These are phyloP conservation scores for Napeogenes sylphis DNA, from an alignment of 2,888 invertebrate genomes.

Conservation along the genomic window DNA sequence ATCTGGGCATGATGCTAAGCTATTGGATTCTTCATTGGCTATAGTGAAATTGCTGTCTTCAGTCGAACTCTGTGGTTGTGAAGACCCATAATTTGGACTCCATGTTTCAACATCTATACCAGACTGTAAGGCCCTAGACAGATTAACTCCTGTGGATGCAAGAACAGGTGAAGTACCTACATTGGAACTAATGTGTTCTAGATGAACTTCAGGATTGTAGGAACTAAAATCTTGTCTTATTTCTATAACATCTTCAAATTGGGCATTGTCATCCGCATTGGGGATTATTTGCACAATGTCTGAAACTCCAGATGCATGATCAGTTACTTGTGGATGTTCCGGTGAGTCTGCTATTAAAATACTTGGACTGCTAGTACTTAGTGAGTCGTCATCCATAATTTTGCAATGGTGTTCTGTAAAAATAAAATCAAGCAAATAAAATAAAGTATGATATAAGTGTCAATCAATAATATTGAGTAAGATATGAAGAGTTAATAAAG, in stretches of 20 bases:
- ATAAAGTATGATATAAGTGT: too few relatives aligned
- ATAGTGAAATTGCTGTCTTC: constrained; percentile 32
- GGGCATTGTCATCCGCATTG: constrained; percentile 1
- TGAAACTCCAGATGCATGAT: background rate
- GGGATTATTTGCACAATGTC: background rate
- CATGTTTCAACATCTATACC: constrained; percentile 18
- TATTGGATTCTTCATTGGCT: constrained; percentile 38
- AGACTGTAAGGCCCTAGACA: background rate
- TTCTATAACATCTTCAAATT: background rate
- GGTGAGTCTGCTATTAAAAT: constrained; percentile 35
- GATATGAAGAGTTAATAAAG: too few relatives aligned
- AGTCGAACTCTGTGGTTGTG: constrained; percentile 28
- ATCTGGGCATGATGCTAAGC: constrained; percentile 37
- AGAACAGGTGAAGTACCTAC: background rate
- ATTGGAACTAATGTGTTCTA: background rate
- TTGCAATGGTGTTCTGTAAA: constrained; percentile 11
- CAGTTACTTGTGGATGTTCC: constrained; percentile 31
- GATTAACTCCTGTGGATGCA: background rate
- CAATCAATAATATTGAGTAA: background rate
- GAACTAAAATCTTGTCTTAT: constrained; percentile 1
- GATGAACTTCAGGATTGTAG: constrained; percentile 2
- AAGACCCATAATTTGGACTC: constrained; percentile 31
- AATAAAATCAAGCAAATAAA: background rate
- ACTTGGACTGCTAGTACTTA: constrained; percentile 31
- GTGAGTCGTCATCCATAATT: constrained; percentile 27